Conservation (phyloP, 2,797 vertebrate genomes). For the Pristis pectinata region DNA sequence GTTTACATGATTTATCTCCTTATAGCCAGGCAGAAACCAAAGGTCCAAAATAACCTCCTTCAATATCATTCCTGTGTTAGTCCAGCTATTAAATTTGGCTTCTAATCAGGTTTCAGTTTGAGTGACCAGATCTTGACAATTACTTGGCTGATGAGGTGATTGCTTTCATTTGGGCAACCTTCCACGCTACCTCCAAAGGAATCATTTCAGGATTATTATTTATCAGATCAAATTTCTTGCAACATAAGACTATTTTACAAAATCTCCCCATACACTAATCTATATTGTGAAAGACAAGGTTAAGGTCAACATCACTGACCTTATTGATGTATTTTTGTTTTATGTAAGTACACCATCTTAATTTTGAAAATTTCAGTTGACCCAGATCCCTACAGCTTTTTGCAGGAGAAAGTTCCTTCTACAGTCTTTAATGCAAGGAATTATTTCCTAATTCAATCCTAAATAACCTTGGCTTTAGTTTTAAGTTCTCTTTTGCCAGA, state of each 20-base stretch:
- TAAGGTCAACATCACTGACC: background rate
- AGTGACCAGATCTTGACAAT: background rate
- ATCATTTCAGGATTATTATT: background rate
- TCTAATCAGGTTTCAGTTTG: background rate
- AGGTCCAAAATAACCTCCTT: background rate
- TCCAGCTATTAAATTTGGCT: background rate
- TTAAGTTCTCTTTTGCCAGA: no score
- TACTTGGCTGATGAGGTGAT: background rate
- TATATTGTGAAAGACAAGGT: background rate
- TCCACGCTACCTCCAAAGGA: background rate
- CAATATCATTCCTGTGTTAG: background rate
- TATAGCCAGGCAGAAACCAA: background rate
- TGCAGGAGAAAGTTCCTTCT: no score
- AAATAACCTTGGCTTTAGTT: no score
- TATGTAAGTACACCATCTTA: no score
- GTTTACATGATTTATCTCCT: no score
- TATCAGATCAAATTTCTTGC: background rate
- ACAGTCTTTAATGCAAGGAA: no score
- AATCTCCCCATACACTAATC: background rate
- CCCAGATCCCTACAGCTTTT: no score
- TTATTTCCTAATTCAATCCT: no score
- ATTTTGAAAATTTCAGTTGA: no score
- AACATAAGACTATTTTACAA: background rate
- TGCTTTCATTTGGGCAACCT: background rate
- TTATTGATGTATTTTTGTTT: no score